Conservation (phyloP, 2,113 vertebrate genomes). For the Catharus fuscescens region DNA sequence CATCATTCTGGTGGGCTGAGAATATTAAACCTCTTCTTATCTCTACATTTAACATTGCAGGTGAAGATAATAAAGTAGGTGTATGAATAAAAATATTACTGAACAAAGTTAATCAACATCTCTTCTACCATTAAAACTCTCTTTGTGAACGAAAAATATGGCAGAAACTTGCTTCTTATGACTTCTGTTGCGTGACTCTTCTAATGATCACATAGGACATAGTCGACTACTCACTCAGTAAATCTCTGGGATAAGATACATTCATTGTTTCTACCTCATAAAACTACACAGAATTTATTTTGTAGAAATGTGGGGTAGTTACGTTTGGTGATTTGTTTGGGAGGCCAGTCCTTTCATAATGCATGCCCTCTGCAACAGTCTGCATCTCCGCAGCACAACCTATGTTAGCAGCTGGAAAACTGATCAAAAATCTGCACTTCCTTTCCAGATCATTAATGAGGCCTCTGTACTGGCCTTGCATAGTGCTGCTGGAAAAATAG, state of each 20-base stretch:
- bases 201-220: not conserved
- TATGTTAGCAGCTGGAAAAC: not conserved
- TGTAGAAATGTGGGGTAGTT: not conserved
- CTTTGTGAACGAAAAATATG: not conserved
- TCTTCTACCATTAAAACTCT: not conserved
- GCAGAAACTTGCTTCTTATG: not conserved
- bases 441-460: not conserved
- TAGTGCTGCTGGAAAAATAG: not conserved
- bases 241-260: not conserved
- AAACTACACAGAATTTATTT: not conserved
- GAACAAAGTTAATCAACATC: not conserved
- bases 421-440: not conserved
- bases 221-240: not conserved
- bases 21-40: not conserved
- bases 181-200: not conserved
- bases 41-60: not conserved
- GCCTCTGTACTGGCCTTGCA: not conserved
- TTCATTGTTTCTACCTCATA: not conserved
- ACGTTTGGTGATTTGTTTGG: not conserved
- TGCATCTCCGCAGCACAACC: not conserved
- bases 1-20: not conserved
- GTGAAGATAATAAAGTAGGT: not conserved
- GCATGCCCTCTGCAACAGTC: not conserved
- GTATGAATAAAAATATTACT: not conserved
- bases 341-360: not conserved